Percentiles rank a stretch among this genome's conserved stretches.
Evolutionary conservation across 1,140 invertebrate genomes (phyloP).

Genomic region (Antheraea pernyi): DNA sequence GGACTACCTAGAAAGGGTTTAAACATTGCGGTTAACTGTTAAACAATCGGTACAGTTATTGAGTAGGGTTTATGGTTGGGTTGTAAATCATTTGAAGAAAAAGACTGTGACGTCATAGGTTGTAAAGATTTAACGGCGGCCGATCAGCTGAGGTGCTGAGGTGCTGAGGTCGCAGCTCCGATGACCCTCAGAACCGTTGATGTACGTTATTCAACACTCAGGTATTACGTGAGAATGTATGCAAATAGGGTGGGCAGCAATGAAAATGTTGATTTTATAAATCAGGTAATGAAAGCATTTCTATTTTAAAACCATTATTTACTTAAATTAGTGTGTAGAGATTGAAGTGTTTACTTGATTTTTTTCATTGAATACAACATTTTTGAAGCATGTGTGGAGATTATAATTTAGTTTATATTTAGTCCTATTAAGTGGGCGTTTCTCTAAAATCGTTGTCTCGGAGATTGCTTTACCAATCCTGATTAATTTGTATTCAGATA

Average conservation of each 20-base stretch:
- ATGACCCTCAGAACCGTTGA: constrained; percentile 28
- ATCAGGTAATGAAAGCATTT: too few species aligned
- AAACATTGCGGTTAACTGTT: constrained; percentile 75
- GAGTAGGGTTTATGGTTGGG: constrained; percentile 64
- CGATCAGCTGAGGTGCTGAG: constrained; percentile 68
- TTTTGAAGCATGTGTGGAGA: too few species aligned
- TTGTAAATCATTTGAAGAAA: constrained; percentile 73
- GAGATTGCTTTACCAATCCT: too few species aligned
- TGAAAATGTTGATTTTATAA: not conserved
- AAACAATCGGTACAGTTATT: constrained; percentile 76
- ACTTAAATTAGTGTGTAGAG: too few species aligned
- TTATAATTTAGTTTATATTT: too few species aligned
- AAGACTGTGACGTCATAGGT: constrained; percentile 68
- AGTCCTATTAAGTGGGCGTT: too few species aligned
- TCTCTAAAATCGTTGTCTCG: too few species aligned
- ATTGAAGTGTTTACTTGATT: too few species aligned
- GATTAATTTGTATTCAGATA: too few species aligned
- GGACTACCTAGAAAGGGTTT: constrained; percentile 72
- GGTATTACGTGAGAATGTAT: not conserved
- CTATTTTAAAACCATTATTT: too few species aligned
- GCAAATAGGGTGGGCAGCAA: not conserved
- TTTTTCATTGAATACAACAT: too few species aligned
- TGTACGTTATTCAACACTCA: constrained; percentile 9
- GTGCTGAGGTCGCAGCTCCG: constrained; percentile 32
- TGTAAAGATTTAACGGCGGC: constrained; percentile 65